A percentile compares a stretch with the other conserved stretches of the same genome.
Evolutionary conservation across 2,113 vertebrate genomes (phyloP).

Genomic region (Typhlomys cinereus): DNA sequence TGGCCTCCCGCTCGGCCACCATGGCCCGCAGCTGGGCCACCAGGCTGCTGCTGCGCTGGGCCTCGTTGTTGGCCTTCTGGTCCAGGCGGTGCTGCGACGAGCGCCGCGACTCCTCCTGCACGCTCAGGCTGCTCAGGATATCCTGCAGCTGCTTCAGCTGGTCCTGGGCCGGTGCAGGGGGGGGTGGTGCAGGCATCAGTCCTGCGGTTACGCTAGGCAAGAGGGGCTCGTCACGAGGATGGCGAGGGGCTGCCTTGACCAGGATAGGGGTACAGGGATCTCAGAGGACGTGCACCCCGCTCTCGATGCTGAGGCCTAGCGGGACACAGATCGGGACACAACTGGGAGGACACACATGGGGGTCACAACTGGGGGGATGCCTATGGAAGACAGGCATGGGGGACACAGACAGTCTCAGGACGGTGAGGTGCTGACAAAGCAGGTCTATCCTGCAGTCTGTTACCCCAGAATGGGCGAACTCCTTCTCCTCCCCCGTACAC

Average conservation of each 20-base stretch:
- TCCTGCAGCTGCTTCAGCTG: conserved; percentile 93
- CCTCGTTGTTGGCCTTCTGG: conserved; percentile 77
- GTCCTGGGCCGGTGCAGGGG: conserved; percentile 79
- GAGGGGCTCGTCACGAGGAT: background rate
- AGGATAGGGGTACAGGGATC: background rate
- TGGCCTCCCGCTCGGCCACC: conserved; percentile 88
- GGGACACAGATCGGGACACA: no score
- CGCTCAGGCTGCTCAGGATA: conserved; percentile 85
- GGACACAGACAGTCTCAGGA: background rate
- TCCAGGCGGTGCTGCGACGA: conserved; percentile 69
- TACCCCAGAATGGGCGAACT: background rate
- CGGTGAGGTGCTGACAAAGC: background rate
- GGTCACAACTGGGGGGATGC: no score
- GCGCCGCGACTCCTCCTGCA: conserved; percentile 80
- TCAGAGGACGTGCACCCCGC: background rate
- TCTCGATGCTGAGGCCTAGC: no score
- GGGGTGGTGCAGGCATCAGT: background rate
- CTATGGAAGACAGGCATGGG: no score
- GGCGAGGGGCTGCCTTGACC: no score
- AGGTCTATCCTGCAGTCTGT: background rate
- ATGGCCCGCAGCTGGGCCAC: conserved; percentile 85
- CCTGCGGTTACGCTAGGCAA: background rate
- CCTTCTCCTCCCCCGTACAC: background rate
- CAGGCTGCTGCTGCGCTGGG: conserved; percentile 81
- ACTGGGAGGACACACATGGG: no score